Evolutionary conservation across 2,888 invertebrate species (phyloP), one percentile per base, ranked within the genome.

Genomic region (Dasysyrphus tricinctus): DNA sequence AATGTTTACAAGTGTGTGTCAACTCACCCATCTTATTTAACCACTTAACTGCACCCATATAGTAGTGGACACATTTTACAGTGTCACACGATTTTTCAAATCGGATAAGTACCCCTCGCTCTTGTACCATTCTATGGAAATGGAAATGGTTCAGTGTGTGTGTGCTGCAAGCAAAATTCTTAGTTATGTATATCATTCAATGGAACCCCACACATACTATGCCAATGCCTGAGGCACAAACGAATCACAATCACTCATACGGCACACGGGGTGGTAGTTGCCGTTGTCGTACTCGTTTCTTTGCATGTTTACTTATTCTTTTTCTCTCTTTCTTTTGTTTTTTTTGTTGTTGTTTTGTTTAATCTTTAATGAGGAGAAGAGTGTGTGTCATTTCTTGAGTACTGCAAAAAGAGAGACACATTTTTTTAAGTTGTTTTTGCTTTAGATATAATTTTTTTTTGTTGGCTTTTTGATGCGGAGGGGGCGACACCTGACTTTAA

Each of bases 41-140:
- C 70, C 74, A 72, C 81, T 81, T 75, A 65, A 75, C 19, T 75
- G 59, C 78, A 76, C 49, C 70, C 80, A 84, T 80, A 84, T 80
- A 84, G 16, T 39, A 39, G 77, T 69, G 78, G 86, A 90, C 88
- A 89, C 87, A 88, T 88, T 89, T 89, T 89, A 88, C 83, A 89
- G 88, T 90, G 89, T 90, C 89, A 89, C 89, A 88, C 59, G 75
- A 87, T 82, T 80, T 85, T 86, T 80, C 88, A 86, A 84, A 88
- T 88, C 80, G 78, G 88, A 87, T 88, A 77, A 77, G 79, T 69
- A 75, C 78, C 81, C 32, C 70, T 76, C 70, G 69, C 78, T 75
- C 75, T 74, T 70, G 32, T 49, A 11, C 1, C 2, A 4, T 32
- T 32, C 32, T 3, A 32, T 9, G 2, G 74, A 69, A n/a, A 61